Base-by-base conservation (phyloP, 2,797 vertebrate genomes). In the Molossus molossus region DNA sequence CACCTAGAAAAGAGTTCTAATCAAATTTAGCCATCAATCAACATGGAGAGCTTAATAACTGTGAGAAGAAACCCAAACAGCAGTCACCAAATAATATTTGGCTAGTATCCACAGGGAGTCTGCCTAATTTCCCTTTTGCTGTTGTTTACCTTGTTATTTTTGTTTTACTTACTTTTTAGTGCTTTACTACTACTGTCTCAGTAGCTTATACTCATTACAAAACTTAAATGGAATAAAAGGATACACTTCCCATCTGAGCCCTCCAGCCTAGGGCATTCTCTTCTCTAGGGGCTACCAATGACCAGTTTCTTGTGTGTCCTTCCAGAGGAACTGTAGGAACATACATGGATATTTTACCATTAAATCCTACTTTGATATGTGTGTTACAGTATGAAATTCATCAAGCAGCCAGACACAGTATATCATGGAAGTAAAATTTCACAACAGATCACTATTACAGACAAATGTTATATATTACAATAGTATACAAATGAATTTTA, bases 131-230 rank as follows among this genome's bases (percentile, higher is more conserved):
- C 29, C 20, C 58, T 84, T 81, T 37, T 90, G 12, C n/a, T 72
- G 40, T 4, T 64, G 6, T 64, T 64, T 83, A 83, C 69, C 82
- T 20, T 81, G 48, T 20, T 64, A 14, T 11, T 64, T 90, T 90
- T 65, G 15, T 80, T 95, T 94, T 83, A 87, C 15, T 81, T 87
- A 37, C 20, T 75, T 55, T 48, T 85, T 33, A 92, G 53, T 53
- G 90, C 33, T 79, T 79, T 90, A 85, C n/a, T 90, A 85, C n/a
- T 82, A 37, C 65, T 91, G 15, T 85, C 69, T 80, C 33, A 48
- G 45, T 70, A 92, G 73, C 25, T 90, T 72, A 80, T 3, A 87
- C 29, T 57, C 20, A 77, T 15, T 64, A 88, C 14, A 94, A 91
- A 93, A 75, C 73, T 79, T 29, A 14, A 58, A 57, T 1, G n/a